Conservation (phyloP, 2,888 invertebrate genomes). For the Steinernema carpocapsae region DNA sequence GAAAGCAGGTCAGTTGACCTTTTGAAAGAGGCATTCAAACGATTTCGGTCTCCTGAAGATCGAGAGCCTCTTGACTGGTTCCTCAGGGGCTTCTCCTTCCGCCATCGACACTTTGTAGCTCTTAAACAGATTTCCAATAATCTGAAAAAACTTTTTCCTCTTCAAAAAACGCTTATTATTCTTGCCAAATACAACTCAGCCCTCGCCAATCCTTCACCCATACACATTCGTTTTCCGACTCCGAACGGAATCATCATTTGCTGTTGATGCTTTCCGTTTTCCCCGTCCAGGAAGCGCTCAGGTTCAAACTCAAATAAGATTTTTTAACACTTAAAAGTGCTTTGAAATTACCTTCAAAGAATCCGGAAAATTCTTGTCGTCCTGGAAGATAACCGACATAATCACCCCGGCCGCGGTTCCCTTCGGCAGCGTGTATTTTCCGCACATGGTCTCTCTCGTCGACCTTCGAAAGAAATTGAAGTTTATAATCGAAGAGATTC, state of each 20-base stretch:
- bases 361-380: constrained; percentile 8
- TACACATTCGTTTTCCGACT: constrained; percentile 10
- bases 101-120: neutral
- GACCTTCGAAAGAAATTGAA: constrained; percentile 23
- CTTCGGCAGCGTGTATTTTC: constrained; percentile 13
- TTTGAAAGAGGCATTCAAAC: neutral
- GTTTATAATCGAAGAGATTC: constrained; percentile 9
- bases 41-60: neutral
- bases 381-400: constrained; percentile 23
- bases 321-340: neutral
- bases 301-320: neutral
- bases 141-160: neutral
- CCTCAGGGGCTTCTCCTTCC: constrained; percentile 3
- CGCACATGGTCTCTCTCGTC: constrained; percentile 4
- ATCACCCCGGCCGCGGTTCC: constrained; percentile 13
- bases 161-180: neutral
- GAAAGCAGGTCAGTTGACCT: neutral
- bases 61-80: neutral
- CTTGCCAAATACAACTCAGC: constrained; percentile 1
- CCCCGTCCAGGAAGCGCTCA: neutral
- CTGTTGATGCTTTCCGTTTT: neutral
- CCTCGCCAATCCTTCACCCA: constrained; percentile 14
- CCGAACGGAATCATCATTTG: constrained; percentile 30
- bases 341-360: neutral
- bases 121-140: neutral